phyloP scores from a whole-genome alignment of 2,113 vertebrate genomes.

The Ancistrus triradiatus region DNA sequence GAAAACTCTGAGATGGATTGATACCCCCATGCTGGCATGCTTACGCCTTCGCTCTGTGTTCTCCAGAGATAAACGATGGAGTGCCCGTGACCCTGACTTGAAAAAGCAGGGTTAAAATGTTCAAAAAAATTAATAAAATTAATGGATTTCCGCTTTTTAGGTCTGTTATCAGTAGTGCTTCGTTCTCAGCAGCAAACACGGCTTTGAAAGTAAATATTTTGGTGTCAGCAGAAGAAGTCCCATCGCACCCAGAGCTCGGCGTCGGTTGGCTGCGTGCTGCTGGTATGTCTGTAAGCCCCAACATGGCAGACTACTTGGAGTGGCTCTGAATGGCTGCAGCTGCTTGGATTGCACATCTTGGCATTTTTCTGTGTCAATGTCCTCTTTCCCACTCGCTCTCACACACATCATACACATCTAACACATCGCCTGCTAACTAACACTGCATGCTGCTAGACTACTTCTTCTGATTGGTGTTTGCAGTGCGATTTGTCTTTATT shows the following conservation, averaged over 20 bases:
- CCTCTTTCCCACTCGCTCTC: slow-evolving; percentile 55
- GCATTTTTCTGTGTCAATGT: slow-evolving; percentile 62
- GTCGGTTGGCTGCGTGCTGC: slow-evolving; percentile 45
- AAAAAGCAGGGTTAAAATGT: no score
- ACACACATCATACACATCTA: slow-evolving; percentile 38
- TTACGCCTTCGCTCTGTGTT: no score
- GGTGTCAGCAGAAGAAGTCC: slow-evolving; percentile 36
- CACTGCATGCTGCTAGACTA: slow-evolving; percentile 38
- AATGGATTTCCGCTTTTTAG: no score
- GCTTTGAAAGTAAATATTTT: slow-evolving; percentile 43
- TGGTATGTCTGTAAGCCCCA: slow-evolving; percentile 52
- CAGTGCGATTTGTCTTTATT: slow-evolving; percentile 38
- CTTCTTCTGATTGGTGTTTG: slow-evolving; percentile 59
- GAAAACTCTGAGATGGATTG: no score
- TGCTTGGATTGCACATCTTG: slow-evolving; percentile 67
- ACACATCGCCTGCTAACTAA: slow-evolving; percentile 50
- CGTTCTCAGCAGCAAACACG: slow-evolving; percentile 9
- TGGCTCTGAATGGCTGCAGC: slow-evolving; percentile 61
- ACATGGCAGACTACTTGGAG: slow-evolving; percentile 65
- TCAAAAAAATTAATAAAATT: no score
- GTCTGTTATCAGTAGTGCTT: slow-evolving; percentile 18
- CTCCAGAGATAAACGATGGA: no score
- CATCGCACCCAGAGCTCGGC: slow-evolving; percentile 41
- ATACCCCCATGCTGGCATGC: no score
- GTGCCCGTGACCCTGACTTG: no score